A percentile compares a stretch with the other conserved stretches of the same genome.
Evolutionary conservation across 1,140 invertebrate genomes (phyloP).

Genomic region (Dryas iulia): DNA sequence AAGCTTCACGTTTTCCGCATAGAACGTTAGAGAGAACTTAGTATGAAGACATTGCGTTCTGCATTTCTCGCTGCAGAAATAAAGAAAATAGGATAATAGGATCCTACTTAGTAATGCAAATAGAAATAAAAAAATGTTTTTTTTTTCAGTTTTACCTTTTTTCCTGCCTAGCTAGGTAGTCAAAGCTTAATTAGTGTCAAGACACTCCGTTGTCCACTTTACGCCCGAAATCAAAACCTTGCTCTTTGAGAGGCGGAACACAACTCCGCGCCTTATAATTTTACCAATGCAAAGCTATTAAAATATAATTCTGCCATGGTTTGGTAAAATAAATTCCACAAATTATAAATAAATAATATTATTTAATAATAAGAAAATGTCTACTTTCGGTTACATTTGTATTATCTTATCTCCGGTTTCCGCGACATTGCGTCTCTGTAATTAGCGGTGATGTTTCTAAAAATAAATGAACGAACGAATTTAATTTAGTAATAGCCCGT

Average conservation of each 20-base stretch:
- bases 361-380: not conserved
- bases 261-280: too few species aligned
- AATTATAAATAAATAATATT: not conserved
- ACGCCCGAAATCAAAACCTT: not conserved
- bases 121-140: too few species aligned
- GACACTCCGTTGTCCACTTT: not conserved
- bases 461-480: not conserved
- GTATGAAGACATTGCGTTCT: too few species aligned
- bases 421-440: not conserved
- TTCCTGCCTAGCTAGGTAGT: too few species aligned
- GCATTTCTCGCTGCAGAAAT: not conserved
- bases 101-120: too few species aligned
- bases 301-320: not conserved
- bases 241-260: not conserved
- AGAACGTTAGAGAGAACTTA: too few species aligned
- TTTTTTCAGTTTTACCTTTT: too few species aligned
- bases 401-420: constrained; percentile 1
- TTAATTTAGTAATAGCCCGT: not conserved
- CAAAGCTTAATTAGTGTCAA: too few species aligned
- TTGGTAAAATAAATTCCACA: too few species aligned
- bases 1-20: too few species aligned
- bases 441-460: not conserved
- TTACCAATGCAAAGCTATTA: not conserved
- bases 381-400: not conserved
- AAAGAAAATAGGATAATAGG: too few species aligned